Conservation (phyloP, 2,888 invertebrate species). For the Andrena flavipes region DNA sequence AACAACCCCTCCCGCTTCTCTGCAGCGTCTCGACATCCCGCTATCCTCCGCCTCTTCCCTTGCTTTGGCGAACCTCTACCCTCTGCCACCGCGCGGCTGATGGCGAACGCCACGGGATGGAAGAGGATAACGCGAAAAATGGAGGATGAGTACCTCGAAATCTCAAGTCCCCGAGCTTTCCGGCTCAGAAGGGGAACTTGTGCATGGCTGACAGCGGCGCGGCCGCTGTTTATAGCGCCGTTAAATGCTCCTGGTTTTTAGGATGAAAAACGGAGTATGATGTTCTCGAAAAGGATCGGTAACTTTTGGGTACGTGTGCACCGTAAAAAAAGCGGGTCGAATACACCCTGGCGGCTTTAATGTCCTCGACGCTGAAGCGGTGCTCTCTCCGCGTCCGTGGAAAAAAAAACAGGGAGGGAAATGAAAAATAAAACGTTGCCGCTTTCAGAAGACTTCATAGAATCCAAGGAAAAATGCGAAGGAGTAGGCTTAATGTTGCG, state of each 20-base stretch:
- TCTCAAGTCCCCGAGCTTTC: not conserved
- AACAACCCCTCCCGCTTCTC: slow-evolving; percentile 63
- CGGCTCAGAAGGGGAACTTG: not conserved
- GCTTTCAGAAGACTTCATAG: slow-evolving; percentile 59
- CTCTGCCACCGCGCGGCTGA: slow-evolving; percentile 26
- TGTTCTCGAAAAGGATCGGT: slow-evolving; percentile 16
- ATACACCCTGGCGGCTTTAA: slow-evolving; percentile 32
- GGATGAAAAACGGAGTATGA: not conserved
- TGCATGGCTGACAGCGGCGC: not conserved
- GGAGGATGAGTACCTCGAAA: slow-evolving; percentile 45
- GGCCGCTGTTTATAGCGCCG: no score
- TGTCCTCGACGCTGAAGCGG: slow-evolving; percentile 38
- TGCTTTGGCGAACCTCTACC: slow-evolving; percentile 47
- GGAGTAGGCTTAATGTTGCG: slow-evolving; percentile 82
- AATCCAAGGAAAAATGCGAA: slow-evolving; percentile 75
- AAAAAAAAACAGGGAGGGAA: slow-evolving; percentile 24
- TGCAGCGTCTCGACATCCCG: slow-evolving; percentile 66
- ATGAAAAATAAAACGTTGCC: slow-evolving; percentile 60
- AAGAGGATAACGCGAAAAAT: slow-evolving; percentile 52
- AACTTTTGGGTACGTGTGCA: not conserved
- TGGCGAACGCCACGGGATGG: slow-evolving; percentile 25
- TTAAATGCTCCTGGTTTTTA: not conserved
- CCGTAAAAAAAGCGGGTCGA: slow-evolving; percentile 23
- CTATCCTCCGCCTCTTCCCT: slow-evolving; percentile 68
- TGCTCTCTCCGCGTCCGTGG: slow-evolving; percentile 3